phyloP scores from a whole-genome alignment of 37 sponge, comb jelly and placozoan species.

The Axinella damicornis region DNA sequence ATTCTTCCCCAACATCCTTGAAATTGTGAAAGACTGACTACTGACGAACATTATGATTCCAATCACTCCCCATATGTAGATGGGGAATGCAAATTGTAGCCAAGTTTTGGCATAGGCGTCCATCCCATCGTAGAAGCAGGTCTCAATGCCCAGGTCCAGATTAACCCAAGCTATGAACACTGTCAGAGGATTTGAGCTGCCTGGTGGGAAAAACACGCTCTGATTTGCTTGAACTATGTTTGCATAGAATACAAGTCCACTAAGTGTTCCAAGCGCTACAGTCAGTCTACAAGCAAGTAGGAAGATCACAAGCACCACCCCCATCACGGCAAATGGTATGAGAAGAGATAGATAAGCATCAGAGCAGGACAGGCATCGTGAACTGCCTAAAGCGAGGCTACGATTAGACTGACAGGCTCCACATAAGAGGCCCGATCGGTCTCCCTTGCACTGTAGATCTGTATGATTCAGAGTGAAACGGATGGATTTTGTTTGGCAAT shows the following conservation, averaged over 20 bases:
- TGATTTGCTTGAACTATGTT: not conserved
- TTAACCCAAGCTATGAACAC: not conserved
- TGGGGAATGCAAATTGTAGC: constrained; percentile 4
- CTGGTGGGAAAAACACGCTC: not conserved
- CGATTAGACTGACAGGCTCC: not conserved
- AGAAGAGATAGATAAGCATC: not conserved
- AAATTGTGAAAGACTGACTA: not conserved
- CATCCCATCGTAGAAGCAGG: constrained; percentile 5
- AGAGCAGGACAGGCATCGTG: not conserved
- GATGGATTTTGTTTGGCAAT: too few species aligned
- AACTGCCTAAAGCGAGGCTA: not conserved
- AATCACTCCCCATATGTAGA: constrained; percentile 1
- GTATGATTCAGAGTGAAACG: not conserved
- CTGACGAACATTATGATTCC: not conserved
- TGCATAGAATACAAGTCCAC: not conserved
- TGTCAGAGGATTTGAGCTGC: not conserved
- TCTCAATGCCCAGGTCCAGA: constrained; percentile 3
- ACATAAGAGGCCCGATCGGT: not conserved
- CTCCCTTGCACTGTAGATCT: not conserved
- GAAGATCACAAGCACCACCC: not conserved
- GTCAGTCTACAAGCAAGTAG: not conserved
- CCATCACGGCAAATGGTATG: not conserved
- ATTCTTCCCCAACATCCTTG: not conserved
- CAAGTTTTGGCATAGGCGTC: not conserved
- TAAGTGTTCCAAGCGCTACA: not conserved